Conservation (phyloP, 2,797 vertebrate species). For the Leontopithecus rosalia region DNA sequence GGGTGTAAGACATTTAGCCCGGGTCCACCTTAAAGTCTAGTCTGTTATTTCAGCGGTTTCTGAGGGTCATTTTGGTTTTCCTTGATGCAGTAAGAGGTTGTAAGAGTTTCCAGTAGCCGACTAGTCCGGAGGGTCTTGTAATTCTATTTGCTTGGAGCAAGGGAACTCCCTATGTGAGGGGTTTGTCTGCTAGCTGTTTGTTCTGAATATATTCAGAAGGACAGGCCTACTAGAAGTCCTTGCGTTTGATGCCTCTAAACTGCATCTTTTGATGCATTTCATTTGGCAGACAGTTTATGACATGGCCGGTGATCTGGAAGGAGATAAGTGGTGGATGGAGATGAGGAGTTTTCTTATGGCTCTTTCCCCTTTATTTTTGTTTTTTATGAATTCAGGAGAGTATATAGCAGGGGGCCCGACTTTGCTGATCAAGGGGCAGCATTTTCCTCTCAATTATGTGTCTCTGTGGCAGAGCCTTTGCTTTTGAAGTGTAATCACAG, state of each 20-base stretch:
- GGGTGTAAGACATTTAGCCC: neutral
- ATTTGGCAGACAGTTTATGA: conserved; percentile 63
- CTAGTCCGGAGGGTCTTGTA: conserved; percentile 50
- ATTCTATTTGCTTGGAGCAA: conserved; percentile 56
- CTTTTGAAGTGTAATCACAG: conserved; percentile 88
- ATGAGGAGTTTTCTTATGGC: conserved; percentile 48
- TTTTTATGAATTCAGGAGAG: conserved; percentile 80
- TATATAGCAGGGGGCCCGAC: conserved; percentile 81
- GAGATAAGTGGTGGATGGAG: conserved; percentile 66
- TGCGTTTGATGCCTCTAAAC: neutral
- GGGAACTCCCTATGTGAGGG: conserved; percentile 5
- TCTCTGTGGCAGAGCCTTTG: conserved; percentile 83
- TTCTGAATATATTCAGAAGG: conserved; percentile 56
- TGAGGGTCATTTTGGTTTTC: conserved; percentile 18
- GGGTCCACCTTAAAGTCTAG: neutral
- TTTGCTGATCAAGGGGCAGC: conserved; percentile 82
- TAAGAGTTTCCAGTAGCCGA: neutral
- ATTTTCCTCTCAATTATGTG: conserved; percentile 85
- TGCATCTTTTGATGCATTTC: conserved; percentile 61
- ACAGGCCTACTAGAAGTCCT: neutral
- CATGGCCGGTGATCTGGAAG: conserved; percentile 58
- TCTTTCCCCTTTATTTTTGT: conserved; percentile 54
- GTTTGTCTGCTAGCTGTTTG: conserved; percentile 53
- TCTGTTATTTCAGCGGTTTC: conserved; percentile 7
- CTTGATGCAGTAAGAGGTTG: conserved; percentile 41